Evolutionary conservation across 2,797 vertebrate species (phyloP).

Genomic region (Xiphorhynchus erythropygius): DNA sequence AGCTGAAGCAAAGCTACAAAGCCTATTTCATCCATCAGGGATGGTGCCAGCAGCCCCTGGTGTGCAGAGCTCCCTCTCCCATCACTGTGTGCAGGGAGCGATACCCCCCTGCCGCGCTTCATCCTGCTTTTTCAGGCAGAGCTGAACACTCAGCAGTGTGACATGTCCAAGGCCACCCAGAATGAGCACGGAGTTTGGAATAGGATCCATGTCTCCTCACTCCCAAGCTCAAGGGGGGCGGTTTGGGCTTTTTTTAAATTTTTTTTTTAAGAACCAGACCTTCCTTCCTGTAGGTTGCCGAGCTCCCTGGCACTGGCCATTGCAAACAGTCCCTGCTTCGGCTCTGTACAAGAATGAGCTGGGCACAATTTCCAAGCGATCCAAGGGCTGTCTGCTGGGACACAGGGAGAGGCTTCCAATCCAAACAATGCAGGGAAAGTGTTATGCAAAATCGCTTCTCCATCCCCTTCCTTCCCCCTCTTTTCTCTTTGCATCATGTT

Average conservation of each 20-base stretch:
- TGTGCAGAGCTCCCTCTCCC: not conserved
- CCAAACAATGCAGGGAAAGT: constrained; percentile 39
- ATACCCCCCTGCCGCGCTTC: not conserved
- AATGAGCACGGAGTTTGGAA: constrained; percentile 14
- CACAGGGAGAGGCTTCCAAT: constrained; percentile 22
- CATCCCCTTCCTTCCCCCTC: not conserved
- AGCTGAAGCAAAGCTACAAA: not conserved
- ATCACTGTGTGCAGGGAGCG: rapidly evolving
- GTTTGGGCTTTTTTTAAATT: not conserved
- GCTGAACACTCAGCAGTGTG: constrained; percentile 17
- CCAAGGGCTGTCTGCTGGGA: not conserved
- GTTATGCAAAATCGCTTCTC: not conserved
- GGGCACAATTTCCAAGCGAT: constrained; percentile 5
- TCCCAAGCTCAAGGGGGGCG: not conserved
- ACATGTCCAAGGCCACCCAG: constrained; percentile 62
- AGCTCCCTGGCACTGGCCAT: not conserved
- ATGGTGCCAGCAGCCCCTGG: not conserved
- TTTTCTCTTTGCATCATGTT: not conserved
- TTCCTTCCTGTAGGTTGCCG: constrained; percentile 41
- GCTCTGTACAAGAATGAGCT: constrained; percentile 12
- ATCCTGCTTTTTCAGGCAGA: constrained; percentile 37
- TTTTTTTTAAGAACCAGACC: not conserved
- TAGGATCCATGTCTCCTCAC: not conserved
- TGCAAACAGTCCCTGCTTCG: not conserved
- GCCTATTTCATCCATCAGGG: not conserved